These are phyloP conservation scores for Triplophysa dalaica DNA, from an alignment of 2,113 vertebrate species.

Conservation along the genomic window DNA sequence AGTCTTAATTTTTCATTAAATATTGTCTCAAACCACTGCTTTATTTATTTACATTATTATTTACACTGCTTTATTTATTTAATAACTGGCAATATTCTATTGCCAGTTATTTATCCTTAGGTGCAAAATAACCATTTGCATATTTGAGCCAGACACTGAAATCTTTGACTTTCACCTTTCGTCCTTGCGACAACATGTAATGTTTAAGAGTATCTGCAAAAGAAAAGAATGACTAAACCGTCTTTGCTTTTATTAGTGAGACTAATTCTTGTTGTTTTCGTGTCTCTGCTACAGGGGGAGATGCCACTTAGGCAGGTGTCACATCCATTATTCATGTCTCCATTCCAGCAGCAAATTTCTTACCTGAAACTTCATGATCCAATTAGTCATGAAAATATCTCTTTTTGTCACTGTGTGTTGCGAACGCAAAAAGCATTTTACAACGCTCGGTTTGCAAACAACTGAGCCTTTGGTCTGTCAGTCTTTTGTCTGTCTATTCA, in stretches of 20 bases:
- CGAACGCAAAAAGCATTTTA: not conserved
- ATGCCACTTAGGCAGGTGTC: conserved; percentile 27
- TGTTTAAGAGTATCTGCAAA: not conserved
- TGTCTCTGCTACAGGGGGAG: conserved; percentile 7
- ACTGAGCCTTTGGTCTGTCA: conserved; percentile 31
- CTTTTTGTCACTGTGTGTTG: not conserved
- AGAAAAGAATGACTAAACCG: not conserved
- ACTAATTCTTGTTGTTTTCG: not conserved
- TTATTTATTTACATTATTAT: no score
- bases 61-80: no score
- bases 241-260: not conserved
- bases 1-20: not conserved
- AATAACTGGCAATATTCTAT: no score
- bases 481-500: conserved; percentile 1
- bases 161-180: not conserved
- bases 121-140: not conserved
- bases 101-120: not conserved
- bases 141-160: conserved; percentile 1
- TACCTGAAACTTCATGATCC: conserved; percentile 48
- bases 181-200: not conserved
- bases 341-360: conserved; percentile 37
- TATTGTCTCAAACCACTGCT: not conserved
- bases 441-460: not conserved
- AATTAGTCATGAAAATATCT: conserved; percentile 47
- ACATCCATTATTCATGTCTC: conserved; percentile 49